These are phyloP conservation scores for Oscheius onirici DNA, from an alignment of 2,888 invertebrate genomes.

Conservation along the genomic window DNA sequence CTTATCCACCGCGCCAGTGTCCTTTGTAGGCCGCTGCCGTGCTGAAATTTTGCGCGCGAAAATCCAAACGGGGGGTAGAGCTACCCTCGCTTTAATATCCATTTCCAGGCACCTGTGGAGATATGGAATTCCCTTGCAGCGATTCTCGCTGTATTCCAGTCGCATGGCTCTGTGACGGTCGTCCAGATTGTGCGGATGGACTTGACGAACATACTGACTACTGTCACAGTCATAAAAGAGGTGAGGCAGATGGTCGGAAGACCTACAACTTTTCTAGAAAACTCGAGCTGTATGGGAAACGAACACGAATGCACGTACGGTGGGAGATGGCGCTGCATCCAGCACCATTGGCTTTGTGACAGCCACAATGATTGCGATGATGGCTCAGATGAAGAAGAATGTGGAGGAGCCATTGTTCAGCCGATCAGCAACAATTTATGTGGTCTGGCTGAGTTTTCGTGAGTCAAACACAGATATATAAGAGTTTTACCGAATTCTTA, in stretches of 20 bases:
- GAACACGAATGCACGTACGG: conserved; percentile 47
- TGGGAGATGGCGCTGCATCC: conserved; percentile 43
- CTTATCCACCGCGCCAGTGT: too few species aligned
- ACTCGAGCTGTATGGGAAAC: conserved; percentile 47
- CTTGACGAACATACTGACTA: conserved; percentile 41
- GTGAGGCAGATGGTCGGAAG: too few species aligned
- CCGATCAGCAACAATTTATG: not conserved
- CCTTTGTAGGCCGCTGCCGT: too few species aligned
- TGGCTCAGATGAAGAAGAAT: conserved; percentile 39
- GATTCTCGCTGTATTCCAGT: conserved; percentile 38
- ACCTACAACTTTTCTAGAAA: conserved; percentile 28
- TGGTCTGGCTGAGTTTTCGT: conserved; percentile 26
- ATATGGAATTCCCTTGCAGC: conserved; percentile 14
- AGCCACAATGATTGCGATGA: conserved; percentile 51
- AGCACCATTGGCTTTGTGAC: conserved; percentile 52
- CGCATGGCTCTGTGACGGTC: conserved; percentile 50
- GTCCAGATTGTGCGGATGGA: conserved; percentile 42
- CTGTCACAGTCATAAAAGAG: conserved; percentile 39
- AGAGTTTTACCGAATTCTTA: not conserved
- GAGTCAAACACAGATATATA: too few species aligned
- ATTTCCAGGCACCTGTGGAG: conserved; percentile 14
- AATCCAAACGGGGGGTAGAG: too few species aligned
- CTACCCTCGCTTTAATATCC: too few species aligned
- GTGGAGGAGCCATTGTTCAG: conserved; percentile 29
- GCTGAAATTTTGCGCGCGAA: too few species aligned